Conservation (phyloP, 2,113 vertebrate species). For the Neolamprologus sp. region DNA sequence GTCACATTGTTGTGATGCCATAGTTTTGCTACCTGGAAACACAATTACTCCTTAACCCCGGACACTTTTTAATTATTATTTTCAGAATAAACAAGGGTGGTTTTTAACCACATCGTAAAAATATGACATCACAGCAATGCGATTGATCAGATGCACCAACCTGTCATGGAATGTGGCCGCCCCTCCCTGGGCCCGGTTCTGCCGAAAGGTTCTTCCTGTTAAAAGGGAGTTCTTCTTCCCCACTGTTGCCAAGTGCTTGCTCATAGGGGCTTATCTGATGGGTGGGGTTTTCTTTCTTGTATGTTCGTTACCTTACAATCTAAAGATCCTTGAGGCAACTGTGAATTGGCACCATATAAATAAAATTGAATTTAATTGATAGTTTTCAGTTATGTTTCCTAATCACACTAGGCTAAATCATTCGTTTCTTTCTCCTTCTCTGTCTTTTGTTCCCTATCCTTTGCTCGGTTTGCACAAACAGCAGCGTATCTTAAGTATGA, state of each 20-base stretch:
- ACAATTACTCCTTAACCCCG: neutral
- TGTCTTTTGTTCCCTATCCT: neutral
- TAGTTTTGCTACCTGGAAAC: neutral
- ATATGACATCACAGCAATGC: neutral
- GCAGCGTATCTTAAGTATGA: neutral
- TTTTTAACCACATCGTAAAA: rapidly evolving
- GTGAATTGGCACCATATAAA: neutral
- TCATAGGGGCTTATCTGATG: neutral
- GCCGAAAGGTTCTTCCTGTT: neutral
- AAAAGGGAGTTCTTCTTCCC: neutral
- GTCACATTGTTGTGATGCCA: neutral
- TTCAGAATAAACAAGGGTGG: rapidly evolving
- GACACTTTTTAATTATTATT: neutral
- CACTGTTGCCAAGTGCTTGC: neutral
- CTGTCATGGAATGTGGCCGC: neutral
- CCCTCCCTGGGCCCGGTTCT: neutral
- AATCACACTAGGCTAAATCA: neutral
- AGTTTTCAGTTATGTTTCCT: neutral
- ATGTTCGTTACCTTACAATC: neutral
- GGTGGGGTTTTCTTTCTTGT: neutral
- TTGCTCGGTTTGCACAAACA: neutral
- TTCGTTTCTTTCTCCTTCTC: neutral
- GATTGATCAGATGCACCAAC: neutral
- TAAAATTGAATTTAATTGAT: rapidly evolving
- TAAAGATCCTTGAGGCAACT: neutral